phyloP scores from a whole-genome alignment of 2,888 invertebrate species.

The Agriotes lineatus region DNA sequence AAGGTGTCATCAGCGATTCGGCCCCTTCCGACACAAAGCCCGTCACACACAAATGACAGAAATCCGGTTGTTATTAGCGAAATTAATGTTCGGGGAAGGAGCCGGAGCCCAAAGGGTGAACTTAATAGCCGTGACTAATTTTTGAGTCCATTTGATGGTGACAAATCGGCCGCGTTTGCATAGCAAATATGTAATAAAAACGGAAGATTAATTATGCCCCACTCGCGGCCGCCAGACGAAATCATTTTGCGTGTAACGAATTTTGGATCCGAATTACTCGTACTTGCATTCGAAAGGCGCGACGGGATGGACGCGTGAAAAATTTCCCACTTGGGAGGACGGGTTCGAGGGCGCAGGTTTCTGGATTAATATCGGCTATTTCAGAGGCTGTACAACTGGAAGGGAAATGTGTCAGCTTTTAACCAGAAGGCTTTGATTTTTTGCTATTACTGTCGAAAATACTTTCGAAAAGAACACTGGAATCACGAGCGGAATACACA shows the following conservation, averaged over 20 bases:
- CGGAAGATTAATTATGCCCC: constrained; percentile 35
- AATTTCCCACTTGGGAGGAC: no score
- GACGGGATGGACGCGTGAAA: no score
- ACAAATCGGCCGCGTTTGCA: constrained; percentile 39
- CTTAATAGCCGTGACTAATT: constrained; percentile 45
- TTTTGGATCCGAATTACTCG: constrained; percentile 34
- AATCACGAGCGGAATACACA: no score
- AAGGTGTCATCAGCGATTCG: constrained; percentile 42
- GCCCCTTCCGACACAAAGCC: constrained; percentile 36
- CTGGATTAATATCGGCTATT: no score
- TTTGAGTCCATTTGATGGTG: constrained; percentile 41
- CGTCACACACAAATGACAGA: constrained; percentile 42
- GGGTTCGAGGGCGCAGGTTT: no score
- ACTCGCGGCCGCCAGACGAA: constrained; percentile 23
- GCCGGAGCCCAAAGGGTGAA: constrained; percentile 40
- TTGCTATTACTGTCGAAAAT: no score
- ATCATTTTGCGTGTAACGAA: constrained; percentile 35
- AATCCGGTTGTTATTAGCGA: constrained; percentile 46
- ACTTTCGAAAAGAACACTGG: no score
- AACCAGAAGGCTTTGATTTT: no score
- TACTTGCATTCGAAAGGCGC: no score
- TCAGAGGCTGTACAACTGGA: no score
- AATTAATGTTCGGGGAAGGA: constrained; percentile 45
- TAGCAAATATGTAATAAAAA: constrained; percentile 39
- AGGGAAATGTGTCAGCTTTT: no score